Base-by-base conservation (phyloP, 2,888 invertebrate species). In the Pseudanteris insignis region DNA sequence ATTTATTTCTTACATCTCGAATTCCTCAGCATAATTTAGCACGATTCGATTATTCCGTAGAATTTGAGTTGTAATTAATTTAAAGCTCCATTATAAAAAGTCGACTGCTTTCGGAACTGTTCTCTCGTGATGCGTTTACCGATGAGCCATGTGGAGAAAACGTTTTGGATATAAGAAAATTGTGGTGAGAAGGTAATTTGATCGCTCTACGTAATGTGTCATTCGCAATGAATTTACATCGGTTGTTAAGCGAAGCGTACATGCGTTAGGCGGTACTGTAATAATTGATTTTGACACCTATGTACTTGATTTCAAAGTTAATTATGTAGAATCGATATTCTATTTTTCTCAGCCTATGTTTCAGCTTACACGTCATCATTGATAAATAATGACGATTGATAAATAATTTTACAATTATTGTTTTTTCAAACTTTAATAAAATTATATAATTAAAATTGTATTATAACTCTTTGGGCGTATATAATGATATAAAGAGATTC, bases 211-310 rank as follows among this genome's bases (percentile, higher is more conserved):
- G 37, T 33, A 28, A 26, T 30, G 21, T 38, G 53, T 63, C 63
- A 63, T 46, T 48, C 46, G 54, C 54, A 57, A 54, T 57, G 57
- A 57, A 61, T 54, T 64, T 55, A 58, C 61, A 58, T 51, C 37
- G 46, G 41, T 41, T 53, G 60, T 58, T 61, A 51, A 48, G 43
- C 14, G 37, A 14, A 48, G 43, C 41, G 41, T 51, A 50, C 58
- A 64, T 34, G 50, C 46, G 50, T 51, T 48, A 47, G 53, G 63
- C 55, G 59, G 48, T 30, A 47, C 53, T 11, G n/a, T 9, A 37
- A 40, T 60, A 50, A 64, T 64, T 38, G 60, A 60, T 60, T 41
- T 15, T 28, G 36, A 57, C 48, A 44, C 40, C 47, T 38, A 28
- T 50, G 11, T 29, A 40, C 29, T 33, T 37, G 41, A 28, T 30